Conservation (phyloP, 2,113 vertebrate species). For the Nyctereutes procyonoides region DNA sequence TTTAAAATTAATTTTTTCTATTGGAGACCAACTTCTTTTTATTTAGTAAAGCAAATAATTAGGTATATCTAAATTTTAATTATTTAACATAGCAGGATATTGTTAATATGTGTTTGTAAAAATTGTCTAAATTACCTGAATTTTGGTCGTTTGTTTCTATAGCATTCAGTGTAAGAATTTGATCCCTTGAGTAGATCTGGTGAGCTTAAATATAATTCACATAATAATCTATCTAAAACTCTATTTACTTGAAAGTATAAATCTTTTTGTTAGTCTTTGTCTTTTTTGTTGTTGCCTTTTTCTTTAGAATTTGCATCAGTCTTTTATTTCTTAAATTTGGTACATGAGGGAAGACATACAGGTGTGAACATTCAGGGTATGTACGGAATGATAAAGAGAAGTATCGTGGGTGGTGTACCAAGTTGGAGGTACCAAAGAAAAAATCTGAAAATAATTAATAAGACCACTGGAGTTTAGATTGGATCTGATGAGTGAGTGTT, state of each 20-base stretch:
- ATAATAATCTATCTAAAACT: constrained; percentile 19
- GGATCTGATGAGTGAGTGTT: background rate
- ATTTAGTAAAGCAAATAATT: constrained; percentile 61
- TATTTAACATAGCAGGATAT: constrained; percentile 32
- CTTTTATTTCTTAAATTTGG: constrained; percentile 42
- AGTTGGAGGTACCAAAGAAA: constrained; percentile 23
- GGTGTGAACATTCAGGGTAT: background rate
- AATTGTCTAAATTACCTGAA: constrained; percentile 42
- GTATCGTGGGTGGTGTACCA: background rate
- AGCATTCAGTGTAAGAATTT: background rate
- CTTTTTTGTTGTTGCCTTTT: background rate
- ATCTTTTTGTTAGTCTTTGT: background rate
- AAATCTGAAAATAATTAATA: background rate
- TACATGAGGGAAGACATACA: background rate
- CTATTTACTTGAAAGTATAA: constrained; percentile 11
- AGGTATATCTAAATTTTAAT: constrained; percentile 51
- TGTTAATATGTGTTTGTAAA: constrained; percentile 45
- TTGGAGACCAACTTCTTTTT: constrained; percentile 38
- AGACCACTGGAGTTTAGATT: background rate
- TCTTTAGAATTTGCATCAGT: background rate
- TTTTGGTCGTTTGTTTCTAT: constrained; percentile 39
- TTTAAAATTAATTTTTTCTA: constrained; percentile 66
- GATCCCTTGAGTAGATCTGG: background rate
- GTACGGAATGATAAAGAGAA: background rate
- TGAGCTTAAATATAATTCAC: background rate